A percentile compares a stretch with the other conserved stretches of the same genome.
phyloP scores from a whole-genome alignment of 2,113 vertebrate genomes.

The Tupaia tana region DNA sequence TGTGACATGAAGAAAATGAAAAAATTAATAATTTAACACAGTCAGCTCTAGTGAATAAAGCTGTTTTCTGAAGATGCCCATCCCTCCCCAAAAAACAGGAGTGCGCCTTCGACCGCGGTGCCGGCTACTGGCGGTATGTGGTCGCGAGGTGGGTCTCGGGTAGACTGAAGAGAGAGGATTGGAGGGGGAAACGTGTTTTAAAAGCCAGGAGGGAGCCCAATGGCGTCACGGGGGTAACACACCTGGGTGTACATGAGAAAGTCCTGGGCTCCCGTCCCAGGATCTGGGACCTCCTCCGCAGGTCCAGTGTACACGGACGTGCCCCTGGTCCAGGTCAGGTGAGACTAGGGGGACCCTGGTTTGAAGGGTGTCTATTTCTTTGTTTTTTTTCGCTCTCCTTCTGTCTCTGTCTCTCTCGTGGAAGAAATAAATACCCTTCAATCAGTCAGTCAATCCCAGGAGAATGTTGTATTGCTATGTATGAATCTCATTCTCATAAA shows the following conservation, averaged over 20 bases:
- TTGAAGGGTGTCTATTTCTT: no score
- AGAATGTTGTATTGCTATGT: background rate
- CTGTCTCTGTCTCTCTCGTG: no score
- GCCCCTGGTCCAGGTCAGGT: no score
- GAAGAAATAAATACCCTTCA: no score
- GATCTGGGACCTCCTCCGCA: no score
- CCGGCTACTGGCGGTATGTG: background rate
- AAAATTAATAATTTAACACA: background rate
- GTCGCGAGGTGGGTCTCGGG: background rate
- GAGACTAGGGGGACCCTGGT: no score
- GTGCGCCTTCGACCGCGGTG: background rate
- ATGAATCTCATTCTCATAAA: background rate
- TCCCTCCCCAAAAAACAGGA: background rate
- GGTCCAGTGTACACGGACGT: no score
- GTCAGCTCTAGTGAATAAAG: background rate
- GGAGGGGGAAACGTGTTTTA: background rate
- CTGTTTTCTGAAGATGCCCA: background rate
- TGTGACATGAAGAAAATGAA: constrained; percentile 13
- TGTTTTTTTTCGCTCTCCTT: no score
- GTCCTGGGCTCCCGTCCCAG: no score
- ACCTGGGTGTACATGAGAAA: no score
- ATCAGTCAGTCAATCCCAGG: no score
- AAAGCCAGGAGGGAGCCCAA: background rate
- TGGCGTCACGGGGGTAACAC: no score
- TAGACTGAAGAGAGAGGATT: background rate